These are phyloP conservation scores for Reinhardtius hippoglossoides DNA, from an alignment of 2,113 vertebrate species.

Conservation along the genomic window DNA sequence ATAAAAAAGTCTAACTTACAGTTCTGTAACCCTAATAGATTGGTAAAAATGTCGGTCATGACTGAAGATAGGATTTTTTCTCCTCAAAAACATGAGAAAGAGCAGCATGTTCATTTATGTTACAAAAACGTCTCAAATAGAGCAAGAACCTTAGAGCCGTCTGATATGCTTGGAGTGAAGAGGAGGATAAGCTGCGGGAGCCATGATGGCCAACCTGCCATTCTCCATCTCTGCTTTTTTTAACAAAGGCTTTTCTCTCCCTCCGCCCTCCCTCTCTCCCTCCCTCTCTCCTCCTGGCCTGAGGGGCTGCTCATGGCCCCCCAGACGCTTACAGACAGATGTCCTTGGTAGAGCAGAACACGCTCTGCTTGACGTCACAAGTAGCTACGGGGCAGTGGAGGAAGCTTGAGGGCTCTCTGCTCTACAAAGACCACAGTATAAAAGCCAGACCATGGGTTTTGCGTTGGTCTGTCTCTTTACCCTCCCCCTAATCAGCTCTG, in stretches of 20 bases:
- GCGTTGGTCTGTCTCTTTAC: slow-evolving; percentile 22
- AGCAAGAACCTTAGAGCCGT: slow-evolving; percentile 48
- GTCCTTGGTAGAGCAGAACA: slow-evolving; percentile 83
- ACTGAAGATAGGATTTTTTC: slow-evolving; percentile 22
- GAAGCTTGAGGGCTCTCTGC: slow-evolving; percentile 60
- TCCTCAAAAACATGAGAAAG: slow-evolving; percentile 39
- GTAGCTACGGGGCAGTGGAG: slow-evolving; percentile 66
- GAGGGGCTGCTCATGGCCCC: slow-evolving; percentile 69
- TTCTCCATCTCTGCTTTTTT: slow-evolving; percentile 74
- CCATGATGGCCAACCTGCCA: slow-evolving; percentile 74
- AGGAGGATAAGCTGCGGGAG: slow-evolving; percentile 60
- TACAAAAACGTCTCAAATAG: slow-evolving; percentile 67
- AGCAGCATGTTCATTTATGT: slow-evolving; percentile 59
- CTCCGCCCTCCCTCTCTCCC: slow-evolving; percentile 27
- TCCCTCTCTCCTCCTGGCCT: slow-evolving; percentile 43
- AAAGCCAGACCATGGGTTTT: slow-evolving; percentile 55
- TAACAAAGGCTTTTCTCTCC: slow-evolving; percentile 77
- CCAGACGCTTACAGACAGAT: slow-evolving; percentile 86
- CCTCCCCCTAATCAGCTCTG: slow-evolving; percentile 27
- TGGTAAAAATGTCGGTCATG: background rate
- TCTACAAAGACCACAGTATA: slow-evolving; percentile 62
- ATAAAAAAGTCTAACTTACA: slow-evolving; percentile 7
- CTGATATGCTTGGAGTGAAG: slow-evolving; percentile 41
- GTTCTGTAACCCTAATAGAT: background rate
- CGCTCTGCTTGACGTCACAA: slow-evolving; percentile 77